Conservation (phyloP, 1,140 invertebrate species). For the Leptinotarsa lineolata region DNA sequence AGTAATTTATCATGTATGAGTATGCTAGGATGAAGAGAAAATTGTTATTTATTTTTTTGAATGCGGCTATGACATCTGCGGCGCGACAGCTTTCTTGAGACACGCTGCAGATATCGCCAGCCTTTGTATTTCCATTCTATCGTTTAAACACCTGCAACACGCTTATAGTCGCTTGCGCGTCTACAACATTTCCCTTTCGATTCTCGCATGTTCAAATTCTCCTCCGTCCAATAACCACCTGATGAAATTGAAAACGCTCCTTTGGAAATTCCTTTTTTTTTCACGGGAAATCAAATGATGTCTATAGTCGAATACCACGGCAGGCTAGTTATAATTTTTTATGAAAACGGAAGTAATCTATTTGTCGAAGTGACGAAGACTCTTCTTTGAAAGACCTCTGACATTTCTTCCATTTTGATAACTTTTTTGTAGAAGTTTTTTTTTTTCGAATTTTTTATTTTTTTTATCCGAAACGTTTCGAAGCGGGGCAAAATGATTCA, state of each 20-base stretch:
- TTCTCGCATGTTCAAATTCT: constrained; percentile 3
- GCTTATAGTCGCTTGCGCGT: constrained; percentile 11
- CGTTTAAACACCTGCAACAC: constrained; percentile 34
- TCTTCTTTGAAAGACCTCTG: no score
- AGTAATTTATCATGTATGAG: neutral
- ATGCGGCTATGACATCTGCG: constrained; percentile 33
- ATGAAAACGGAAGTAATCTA: no score
- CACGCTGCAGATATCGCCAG: constrained; percentile 45
- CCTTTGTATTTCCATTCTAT: constrained; percentile 22
- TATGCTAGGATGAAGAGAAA: constrained; percentile 10
- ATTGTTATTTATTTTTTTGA: constrained; percentile 19
- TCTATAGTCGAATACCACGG: no score
- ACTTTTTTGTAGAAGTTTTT: no score
- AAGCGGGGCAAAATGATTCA: no score
- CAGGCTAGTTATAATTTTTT: no score
- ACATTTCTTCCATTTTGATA: no score
- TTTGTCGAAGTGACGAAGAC: no score
- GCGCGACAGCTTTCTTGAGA: constrained; percentile 48
- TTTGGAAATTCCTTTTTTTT: neutral
- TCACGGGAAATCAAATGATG: no score
- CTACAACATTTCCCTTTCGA: neutral
- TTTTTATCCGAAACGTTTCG: no score
- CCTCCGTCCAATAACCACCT: neutral
- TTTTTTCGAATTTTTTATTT: no score
- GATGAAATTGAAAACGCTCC: neutral